Base-by-base conservation (phyloP, 2,797 vertebrate genomes). In the Rhinoraja longicauda region DNA sequence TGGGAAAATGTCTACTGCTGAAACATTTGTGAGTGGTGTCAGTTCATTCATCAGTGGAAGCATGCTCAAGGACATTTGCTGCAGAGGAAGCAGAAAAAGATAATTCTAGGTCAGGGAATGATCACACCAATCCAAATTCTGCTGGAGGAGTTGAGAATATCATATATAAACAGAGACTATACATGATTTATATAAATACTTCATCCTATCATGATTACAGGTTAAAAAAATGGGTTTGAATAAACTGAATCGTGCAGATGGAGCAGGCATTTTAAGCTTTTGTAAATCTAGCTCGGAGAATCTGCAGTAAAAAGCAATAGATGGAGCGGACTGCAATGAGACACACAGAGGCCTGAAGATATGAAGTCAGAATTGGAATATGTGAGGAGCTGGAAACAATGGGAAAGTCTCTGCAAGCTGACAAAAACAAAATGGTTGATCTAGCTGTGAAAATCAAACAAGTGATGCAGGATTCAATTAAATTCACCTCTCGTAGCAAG, bases 291-390 rank as follows among this genome's bases (percentile, higher is more conserved):
- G 21, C 4, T 45, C 79, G 36, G 1, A 79, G 78, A 45, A 8
- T 1, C 45, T 79, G 4, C 36, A 79, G 19, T 19, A 79, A 7
- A 36, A 79, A 39, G 15, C 77, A 45, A 36, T 1, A 79, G 39
- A 19, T 21, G 77, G 17, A 45, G 39, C 1, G 6, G 36, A 79
- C 21, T 79, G 78, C 36, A 19, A 39, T 36, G 78, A 79, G 17
- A 79, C 39, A 78, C 3, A 9, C 8, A 19, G 7, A 5, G 17
- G 15, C 39, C 19, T 45, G 36, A 6, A 79, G 36, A 79, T 79
- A 93, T 93, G 81, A 93, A 93, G 57, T 90, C 90, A 9, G 90
- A 94, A 77, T 86, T 88, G 73, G 93, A 94, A 86, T 94, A 93
- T 93, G 94, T 93, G 88, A 36, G 93, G 15, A 93, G 93, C 77